Percentiles rank a stretch among this genome's conserved stretches.
These are phyloP conservation scores for Oasisia sp. DNA, from an alignment of 2,888 invertebrate genomes.

Conservation along the genomic window DNA sequence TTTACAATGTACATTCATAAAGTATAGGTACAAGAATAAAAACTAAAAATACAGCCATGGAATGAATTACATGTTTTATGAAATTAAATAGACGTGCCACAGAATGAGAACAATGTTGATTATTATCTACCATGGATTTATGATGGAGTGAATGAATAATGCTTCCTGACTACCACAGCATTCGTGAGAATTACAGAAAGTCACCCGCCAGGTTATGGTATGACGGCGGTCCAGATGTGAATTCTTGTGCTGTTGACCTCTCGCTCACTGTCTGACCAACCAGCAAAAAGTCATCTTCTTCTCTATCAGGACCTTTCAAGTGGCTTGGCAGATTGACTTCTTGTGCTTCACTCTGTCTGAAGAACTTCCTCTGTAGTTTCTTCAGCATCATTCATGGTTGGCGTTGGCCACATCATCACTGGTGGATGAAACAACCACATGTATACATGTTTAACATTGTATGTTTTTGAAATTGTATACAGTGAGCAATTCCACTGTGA, in stretches of 20 bases:
- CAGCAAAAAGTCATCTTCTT: neutral
- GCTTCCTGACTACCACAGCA: neutral
- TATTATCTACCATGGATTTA: neutral
- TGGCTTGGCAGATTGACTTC: conserved; percentile 7
- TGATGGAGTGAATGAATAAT: neutral
- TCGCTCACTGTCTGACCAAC: neutral
- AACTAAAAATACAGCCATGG: neutral
- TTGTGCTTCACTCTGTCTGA: neutral
- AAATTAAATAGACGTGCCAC: neutral
- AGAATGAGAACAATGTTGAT: neutral
- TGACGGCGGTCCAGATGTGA: neutral
- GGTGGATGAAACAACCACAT: neutral
- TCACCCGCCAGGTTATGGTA: neutral
- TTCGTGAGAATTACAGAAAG: neutral
- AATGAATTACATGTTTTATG: neutral
- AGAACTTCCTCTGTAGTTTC: neutral
- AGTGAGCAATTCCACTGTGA: too few species aligned
- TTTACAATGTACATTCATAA: too few species aligned
- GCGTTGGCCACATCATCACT: neutral
- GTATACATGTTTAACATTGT: too few species aligned
- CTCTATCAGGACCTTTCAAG: neutral
- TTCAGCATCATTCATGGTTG: neutral
- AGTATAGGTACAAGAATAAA: too few species aligned
- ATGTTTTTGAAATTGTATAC: too few species aligned
- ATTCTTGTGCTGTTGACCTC: neutral